A percentile compares a stretch with the other conserved stretches of the same genome.
Conservation (phyloP, 2,797 vertebrate species). For the Sebastes iracundus region DNA sequence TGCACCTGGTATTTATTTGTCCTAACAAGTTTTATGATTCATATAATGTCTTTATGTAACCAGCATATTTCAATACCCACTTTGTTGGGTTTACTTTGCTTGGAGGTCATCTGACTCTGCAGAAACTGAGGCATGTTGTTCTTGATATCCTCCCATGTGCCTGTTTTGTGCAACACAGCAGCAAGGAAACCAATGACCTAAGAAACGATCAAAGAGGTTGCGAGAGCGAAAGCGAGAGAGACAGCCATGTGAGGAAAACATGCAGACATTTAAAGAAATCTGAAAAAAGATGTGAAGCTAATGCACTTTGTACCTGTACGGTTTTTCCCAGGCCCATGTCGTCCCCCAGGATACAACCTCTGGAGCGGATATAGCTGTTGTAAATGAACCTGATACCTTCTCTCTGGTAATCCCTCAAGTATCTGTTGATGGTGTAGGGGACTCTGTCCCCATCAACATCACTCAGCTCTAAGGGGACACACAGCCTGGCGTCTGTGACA, state of each 20-base stretch:
- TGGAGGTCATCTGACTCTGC: slow-evolving; percentile 81
- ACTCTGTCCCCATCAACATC: slow-evolving; percentile 76
- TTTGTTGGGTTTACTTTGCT: slow-evolving; percentile 79
- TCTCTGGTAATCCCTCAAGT: slow-evolving; percentile 94
- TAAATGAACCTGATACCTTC: slow-evolving; percentile 91
- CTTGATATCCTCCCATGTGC: slow-evolving; percentile 91
- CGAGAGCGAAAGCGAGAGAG: neutral
- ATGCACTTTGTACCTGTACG: slow-evolving; percentile 86
- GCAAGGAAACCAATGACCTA: slow-evolving; percentile 96
- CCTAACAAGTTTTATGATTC: neutral
- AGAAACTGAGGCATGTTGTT: slow-evolving; percentile 96
- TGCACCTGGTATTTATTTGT: neutral
- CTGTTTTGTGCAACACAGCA: slow-evolving; percentile 92
- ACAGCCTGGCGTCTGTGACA: slow-evolving; percentile 66
- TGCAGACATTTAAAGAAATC: neutral
- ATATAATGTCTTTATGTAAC: neutral
- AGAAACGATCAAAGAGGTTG: neutral
- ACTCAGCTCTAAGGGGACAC: slow-evolving; percentile 82
- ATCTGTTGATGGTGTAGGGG: slow-evolving; percentile 95
- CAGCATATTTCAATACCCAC: slow-evolving; percentile 68
- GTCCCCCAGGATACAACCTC: slow-evolving; percentile 94
- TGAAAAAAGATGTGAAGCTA: neutral
- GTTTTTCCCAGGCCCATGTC: slow-evolving; percentile 99
- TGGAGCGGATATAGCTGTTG: slow-evolving; percentile 83
- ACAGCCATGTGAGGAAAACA: neutral